phyloP scores from a whole-genome alignment of 1,140 invertebrate genomes.

The Papilio machaon region DNA sequence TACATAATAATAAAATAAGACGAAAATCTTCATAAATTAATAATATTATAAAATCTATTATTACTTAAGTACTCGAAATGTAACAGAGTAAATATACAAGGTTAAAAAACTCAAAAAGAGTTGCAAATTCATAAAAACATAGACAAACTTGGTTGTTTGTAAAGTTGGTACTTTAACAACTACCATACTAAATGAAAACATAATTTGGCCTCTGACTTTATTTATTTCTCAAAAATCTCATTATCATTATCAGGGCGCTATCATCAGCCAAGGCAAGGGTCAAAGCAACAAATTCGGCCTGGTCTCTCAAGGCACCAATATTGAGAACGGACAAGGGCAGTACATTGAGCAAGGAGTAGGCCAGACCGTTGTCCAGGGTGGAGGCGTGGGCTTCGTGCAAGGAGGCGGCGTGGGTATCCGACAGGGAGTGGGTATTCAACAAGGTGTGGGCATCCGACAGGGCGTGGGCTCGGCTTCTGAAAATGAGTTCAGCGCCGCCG shows the following conservation, averaged over 20 bases:
- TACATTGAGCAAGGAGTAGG: constrained; percentile 30
- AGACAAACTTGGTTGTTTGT: no score
- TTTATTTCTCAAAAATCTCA: neutral
- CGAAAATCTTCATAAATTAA: neutral
- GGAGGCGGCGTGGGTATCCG: constrained; percentile 40
- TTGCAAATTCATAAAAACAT: no score
- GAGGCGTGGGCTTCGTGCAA: constrained; percentile 21
- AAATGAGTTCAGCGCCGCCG: constrained; percentile 55
- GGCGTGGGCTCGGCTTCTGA: constrained; percentile 46
- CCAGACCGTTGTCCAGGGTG: neutral
- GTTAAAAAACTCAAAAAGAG: no score
- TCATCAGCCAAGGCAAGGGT: constrained; percentile 25
- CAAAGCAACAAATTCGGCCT: constrained; percentile 38
- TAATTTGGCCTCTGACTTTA: no score
- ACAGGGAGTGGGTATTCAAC: neutral
- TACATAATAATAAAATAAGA: neutral
- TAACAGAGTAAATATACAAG: no score
- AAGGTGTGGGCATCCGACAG: no score
- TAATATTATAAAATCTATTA: no score
- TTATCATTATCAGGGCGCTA: constrained; percentile 10
- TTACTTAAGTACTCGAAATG: no score
- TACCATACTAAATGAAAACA: no score
- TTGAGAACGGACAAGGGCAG: constrained; percentile 27
- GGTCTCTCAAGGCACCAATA: constrained; percentile 40
- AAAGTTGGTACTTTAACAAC: no score